These are phyloP conservation scores for Stichodactyla helianthus DNA, from an alignment of 64 coral and sea anemone species.

Conservation along the genomic window DNA sequence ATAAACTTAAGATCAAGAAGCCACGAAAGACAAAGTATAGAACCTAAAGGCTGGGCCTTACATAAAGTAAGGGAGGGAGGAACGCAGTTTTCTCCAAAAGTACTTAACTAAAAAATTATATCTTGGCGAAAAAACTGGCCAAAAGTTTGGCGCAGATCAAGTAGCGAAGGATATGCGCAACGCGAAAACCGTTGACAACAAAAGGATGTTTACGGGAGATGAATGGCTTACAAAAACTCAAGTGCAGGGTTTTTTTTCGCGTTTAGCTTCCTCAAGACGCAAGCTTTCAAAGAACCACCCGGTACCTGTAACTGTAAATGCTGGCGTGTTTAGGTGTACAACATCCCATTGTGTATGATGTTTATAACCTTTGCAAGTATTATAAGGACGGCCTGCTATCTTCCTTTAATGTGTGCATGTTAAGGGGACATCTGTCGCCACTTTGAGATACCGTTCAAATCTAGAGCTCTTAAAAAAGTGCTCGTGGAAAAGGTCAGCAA, in stretches of 20 bases:
- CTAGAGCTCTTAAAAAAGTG: conserved; percentile 48
- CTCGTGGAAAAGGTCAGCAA: conserved; percentile 46
- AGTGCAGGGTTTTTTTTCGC: conserved; percentile 62
- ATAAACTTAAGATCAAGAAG: too few species aligned
- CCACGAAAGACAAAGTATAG: neutral
- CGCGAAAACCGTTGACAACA: conserved; percentile 8
- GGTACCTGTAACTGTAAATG: neutral
- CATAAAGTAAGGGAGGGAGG: conserved; percentile 3
- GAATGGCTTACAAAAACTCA: conserved; percentile 45
- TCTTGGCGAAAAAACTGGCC: conserved; percentile 42
- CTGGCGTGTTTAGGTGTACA: neutral
- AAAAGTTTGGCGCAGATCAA: conserved; percentile 30
- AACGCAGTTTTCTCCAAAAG: neutral
- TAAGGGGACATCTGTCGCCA: conserved; percentile 41
- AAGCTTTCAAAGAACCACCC: neutral
- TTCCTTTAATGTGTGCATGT: conserved; percentile 45
- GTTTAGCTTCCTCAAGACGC: conserved; percentile 32
- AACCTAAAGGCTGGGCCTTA: conserved; percentile 16
- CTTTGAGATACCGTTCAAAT: conserved; percentile 60
- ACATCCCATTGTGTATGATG: neutral
- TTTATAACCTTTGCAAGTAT: conserved; percentile 22
- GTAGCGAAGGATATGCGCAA: conserved; percentile 56
- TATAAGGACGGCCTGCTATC: conserved; percentile 24
- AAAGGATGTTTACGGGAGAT: conserved; percentile 32
- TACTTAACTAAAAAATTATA: conserved; percentile 49